Evolutionary conservation across 2,888 invertebrate genomes (phyloP).

Genomic region (Cryptocheilus praepositus): DNA sequence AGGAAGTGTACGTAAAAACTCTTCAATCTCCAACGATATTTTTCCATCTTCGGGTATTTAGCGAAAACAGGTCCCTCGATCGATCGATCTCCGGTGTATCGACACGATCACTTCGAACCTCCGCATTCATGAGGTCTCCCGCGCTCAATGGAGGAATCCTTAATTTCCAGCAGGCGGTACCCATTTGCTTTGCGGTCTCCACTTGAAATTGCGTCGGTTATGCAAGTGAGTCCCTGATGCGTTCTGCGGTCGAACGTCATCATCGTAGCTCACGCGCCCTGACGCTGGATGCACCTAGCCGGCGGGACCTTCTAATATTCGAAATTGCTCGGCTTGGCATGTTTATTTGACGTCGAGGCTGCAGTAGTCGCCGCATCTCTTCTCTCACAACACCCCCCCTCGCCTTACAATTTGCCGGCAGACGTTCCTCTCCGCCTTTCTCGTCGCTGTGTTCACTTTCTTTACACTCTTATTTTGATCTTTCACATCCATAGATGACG

Average conservation of each 20-base stretch:
- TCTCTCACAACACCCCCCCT: constrained; percentile 43
- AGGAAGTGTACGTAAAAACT: background rate
- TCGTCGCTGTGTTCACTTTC: constrained; percentile 23
- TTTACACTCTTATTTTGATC: constrained; percentile 18
- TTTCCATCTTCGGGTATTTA: too few species aligned
- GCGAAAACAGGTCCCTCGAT: too few species aligned
- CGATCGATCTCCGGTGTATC: too few species aligned
- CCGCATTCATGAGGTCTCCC: constrained; percentile 7
- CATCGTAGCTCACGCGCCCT: constrained; percentile 72
- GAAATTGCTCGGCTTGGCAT: constrained; percentile 71
- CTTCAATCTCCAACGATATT: too few species aligned
- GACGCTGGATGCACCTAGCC: constrained; percentile 68
- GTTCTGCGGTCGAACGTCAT: constrained; percentile 73
- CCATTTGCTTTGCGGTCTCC: constrained; percentile 64
- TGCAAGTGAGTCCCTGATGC: constrained; percentile 56
- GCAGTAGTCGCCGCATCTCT: constrained; percentile 59
- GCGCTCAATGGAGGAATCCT: constrained; percentile 40
- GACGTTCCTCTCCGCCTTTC: constrained; percentile 61
- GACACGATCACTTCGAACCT: too few species aligned
- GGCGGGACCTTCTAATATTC: constrained; percentile 70
- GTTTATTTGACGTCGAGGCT: constrained; percentile 72
- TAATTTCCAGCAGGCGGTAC: constrained; percentile 56
- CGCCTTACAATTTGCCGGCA: constrained; percentile 60
- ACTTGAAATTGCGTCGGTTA: constrained; percentile 62
- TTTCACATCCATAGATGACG: background rate